Base-by-base conservation (phyloP, 2,888 invertebrate genomes). In the Zeuzera pyrina region DNA sequence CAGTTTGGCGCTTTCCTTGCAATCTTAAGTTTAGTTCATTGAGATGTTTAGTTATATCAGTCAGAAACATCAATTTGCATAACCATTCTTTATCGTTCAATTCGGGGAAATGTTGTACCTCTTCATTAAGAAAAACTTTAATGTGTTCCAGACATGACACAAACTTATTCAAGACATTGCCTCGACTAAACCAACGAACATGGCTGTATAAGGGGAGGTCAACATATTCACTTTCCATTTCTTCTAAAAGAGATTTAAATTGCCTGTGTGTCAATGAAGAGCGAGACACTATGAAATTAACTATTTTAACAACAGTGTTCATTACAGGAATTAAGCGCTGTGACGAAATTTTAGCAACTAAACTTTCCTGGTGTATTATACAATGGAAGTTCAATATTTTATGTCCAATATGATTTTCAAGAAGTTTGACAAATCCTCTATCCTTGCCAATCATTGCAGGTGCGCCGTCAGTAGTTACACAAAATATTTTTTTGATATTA, bases 311-410 rank as follows among this genome's bases (percentile, higher is more conserved):
- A 36, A 45, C 42, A 34, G 40, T 42, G 23, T 45, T 39, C 42
- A 45, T 48, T 34, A 49, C 43, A 38, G 45, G 41, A 43, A 42
- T 36, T 42, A 43, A 41, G 45, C 42, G 39, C 33, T 36, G 23
- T 15, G 33, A 41, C 43, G 43, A 43, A 39, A 36, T 45, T 38
- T 41, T 38, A 31, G 34, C 39, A 42, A 38, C 42, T 45, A 50
- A 49, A 31, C 47, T 50, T 33, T 33, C 33, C 24, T 33, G 33
- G 29, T 33, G 29, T 45, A 29, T 29, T 25, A 30, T 27, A 13
- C 27, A 27, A 13, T 27, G 32, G 19, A 32, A 32, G 27, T 47
- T 41, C 41, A 42, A 33, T 35, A 32, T 32, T 32, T 47, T 38
- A 25, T 31, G 31, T 14, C 24, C 3, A 15, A 31, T 31, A 25